Base-by-base conservation (phyloP, 1,140 invertebrate genomes). In the Habropoda laboriosa region DNA sequence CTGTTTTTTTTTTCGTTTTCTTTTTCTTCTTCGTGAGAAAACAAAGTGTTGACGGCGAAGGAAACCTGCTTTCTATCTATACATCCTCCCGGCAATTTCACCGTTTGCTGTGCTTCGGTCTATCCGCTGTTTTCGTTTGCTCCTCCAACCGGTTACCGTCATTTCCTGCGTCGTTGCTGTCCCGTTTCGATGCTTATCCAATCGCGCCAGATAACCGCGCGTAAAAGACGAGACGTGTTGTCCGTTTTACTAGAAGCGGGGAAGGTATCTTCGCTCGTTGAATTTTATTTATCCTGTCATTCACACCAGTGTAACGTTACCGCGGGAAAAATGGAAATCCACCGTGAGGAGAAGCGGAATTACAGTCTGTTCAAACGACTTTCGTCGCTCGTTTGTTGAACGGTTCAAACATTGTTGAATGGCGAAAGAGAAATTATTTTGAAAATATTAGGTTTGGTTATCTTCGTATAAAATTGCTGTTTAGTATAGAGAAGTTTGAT, bases 241-340 rank as follows among this genome's bases (percentile, higher is more conserved):
- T 24, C 35, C 61, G 64, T 63, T 80, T 82, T 49, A 82, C 42
- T 57, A 75, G 63, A 49, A 35, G 27, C 24, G 32, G 30, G 38
- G 6, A 51, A 79, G 1, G 49, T 58, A 42, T 55, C n/a, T 10
- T 64, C 35, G 49, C 42, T 67, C 72, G 53, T 18, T 27, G 24
- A 42, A 32, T 80, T 68, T 70, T 74, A 42, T 80, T 74, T 74
- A 51, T 30, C 7, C 21, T 70, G 57, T 35, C 13, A 7, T 61
- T 24, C 47, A 12, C 58, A 51, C n/a, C 32, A 45, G 49, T 30
- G 47, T 55, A 74, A 74, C 64, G 21, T 18, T 21, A 13, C 1
- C 8, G 10, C 61, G 13, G 16, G n/a, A 16, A 35, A 38, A 58
- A 74, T 51, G 70, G 40, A 35, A 67, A 58, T 66, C 49, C 60